These are phyloP conservation scores for Helleia helle DNA, from an alignment of 2,888 invertebrate genomes.

Conservation along the genomic window DNA sequence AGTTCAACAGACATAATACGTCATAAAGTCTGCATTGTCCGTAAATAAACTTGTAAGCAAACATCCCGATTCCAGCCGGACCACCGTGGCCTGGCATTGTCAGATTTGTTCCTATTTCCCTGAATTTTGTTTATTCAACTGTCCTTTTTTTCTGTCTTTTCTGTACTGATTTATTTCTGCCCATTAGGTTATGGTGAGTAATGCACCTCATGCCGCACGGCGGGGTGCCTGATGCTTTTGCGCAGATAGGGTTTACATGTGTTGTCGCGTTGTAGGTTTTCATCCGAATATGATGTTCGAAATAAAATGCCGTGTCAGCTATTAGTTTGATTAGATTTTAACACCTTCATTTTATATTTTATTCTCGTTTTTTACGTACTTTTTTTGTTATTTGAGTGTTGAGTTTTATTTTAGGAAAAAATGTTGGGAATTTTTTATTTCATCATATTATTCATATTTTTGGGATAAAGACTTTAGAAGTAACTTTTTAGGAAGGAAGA, in stretches of 20 bases:
- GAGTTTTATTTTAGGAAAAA: too few species aligned
- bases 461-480: too few species aligned
- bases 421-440: too few species aligned
- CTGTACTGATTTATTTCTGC: slow-evolving; percentile 65
- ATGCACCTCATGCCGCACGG: slow-evolving; percentile 51
- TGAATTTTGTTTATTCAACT: slow-evolving; percentile 69
- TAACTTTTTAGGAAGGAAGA: too few species aligned
- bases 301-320: slow-evolving; percentile 5
- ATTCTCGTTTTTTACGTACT: neutral
- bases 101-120: slow-evolving; percentile 67
- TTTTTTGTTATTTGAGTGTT: neutral
- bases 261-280: slow-evolving; percentile 73
- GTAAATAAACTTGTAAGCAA: slow-evolving; percentile 7
- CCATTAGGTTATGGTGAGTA: slow-evolving; percentile 70
- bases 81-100: slow-evolving; percentile 48
- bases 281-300: slow-evolving; percentile 50
- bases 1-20: too few species aligned
- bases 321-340: slow-evolving; percentile 5
- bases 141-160: slow-evolving; percentile 43
- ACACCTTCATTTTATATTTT: neutral
- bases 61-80: slow-evolving; percentile 17
- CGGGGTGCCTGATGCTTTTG: slow-evolving; percentile 63
- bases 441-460: too few species aligned
- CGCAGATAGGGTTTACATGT: slow-evolving; percentile 66
- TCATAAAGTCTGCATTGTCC: too few species aligned